Percentiles rank a stretch among this genome's conserved stretches.
Conservation (phyloP, 1,140 invertebrate species). For the Leptonema lineaticorne region DNA sequence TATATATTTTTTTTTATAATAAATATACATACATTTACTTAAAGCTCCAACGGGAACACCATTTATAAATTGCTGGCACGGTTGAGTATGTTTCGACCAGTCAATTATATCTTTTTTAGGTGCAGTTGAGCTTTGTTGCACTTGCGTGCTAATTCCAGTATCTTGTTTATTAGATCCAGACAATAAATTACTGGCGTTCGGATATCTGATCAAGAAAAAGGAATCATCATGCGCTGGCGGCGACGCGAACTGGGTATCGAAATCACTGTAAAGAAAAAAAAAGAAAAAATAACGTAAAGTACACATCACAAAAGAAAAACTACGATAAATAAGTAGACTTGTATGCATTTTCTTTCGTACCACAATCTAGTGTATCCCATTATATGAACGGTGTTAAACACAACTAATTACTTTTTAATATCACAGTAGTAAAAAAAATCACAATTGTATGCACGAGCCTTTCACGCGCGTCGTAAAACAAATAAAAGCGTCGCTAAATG, state of each 20-base stretch:
- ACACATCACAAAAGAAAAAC: not conserved
- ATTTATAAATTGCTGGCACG: slow-evolving; percentile 65
- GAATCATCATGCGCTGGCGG: slow-evolving; percentile 70
- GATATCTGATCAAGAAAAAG: slow-evolving; percentile 68
- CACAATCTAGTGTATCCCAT: slow-evolving; percentile 13
- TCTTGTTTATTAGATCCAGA: slow-evolving; percentile 42
- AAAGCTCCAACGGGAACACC: slow-evolving; percentile 41
- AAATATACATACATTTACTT: slow-evolving; percentile 37
- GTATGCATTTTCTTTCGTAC: not conserved
- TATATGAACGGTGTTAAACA: slow-evolving; percentile 4
- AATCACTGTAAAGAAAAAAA: slow-evolving; percentile 58
- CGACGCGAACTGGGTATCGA: slow-evolving; percentile 66
- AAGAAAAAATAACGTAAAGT: slow-evolving; percentile 1
- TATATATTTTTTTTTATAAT: not conserved
- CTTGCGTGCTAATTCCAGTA: slow-evolving; percentile 37
- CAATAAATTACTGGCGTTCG: slow-evolving; percentile 50
- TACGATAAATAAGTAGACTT: not conserved
- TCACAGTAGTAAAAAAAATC: slow-evolving; percentile 5
- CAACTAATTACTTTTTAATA: slow-evolving; percentile 8
- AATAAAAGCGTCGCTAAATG: slow-evolving; percentile 6
- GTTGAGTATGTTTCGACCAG: slow-evolving; percentile 65
- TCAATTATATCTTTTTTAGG: slow-evolving; percentile 53
- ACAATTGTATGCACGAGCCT: not conserved
- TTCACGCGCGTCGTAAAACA: not conserved
- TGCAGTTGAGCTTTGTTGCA: slow-evolving; percentile 39